Conservation (phyloP, 1,140 invertebrate species). For the Homalodisca vitripennis region DNA sequence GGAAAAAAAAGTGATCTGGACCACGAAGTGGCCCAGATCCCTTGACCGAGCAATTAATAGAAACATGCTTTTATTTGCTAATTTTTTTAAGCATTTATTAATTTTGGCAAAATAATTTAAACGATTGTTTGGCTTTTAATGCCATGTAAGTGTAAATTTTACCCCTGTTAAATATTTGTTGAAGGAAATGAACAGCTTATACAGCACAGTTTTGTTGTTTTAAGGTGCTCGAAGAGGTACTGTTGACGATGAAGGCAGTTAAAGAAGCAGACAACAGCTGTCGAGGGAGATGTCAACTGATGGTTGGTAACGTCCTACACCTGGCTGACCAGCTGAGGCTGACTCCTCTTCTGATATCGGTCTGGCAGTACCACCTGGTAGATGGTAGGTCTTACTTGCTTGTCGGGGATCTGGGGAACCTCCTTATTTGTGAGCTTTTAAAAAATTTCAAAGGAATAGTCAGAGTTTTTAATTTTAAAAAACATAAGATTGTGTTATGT, state of each 20-base stretch:
- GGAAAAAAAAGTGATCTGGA: too few relatives aligned
- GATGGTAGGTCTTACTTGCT: background rate
- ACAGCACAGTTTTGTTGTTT: too few relatives aligned
- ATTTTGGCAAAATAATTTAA: too few relatives aligned
- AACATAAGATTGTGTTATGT: background rate
- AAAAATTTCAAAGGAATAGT: background rate
- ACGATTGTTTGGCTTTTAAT: too few relatives aligned
- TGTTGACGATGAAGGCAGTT: background rate
- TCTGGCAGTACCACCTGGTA: background rate
- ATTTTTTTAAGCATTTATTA: too few relatives aligned
- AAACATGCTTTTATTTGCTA: too few relatives aligned
- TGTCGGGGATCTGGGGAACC: background rate
- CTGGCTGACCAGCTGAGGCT: conserved; percentile 3
- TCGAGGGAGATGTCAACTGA: background rate
- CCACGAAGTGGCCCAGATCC: too few relatives aligned
- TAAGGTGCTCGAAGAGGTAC: conserved; percentile 4
- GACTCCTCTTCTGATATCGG: background rate
- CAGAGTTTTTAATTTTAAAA: background rate
- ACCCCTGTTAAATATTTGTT: too few relatives aligned
- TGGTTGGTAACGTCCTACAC: background rate
- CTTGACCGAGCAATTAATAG: too few relatives aligned
- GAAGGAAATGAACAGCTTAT: too few relatives aligned
- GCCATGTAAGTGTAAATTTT: too few relatives aligned
- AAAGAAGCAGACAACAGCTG: background rate
- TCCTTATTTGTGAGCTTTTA: background rate